Evolutionary conservation across 2,888 invertebrate species (phyloP), one percentile per base, ranked within the genome.

Genomic region (Athalia circularis): DNA sequence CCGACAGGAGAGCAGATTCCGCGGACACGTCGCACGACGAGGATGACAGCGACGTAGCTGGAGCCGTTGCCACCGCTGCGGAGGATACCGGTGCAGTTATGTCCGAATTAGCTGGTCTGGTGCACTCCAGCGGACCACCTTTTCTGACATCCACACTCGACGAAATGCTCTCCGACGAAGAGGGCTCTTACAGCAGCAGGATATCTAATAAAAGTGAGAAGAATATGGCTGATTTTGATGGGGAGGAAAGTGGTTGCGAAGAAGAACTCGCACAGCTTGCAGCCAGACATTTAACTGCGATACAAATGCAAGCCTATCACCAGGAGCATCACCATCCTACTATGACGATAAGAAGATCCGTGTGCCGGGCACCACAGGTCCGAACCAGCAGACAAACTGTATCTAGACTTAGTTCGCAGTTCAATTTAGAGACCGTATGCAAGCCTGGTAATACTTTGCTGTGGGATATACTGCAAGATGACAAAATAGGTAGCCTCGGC

Each of bases 401-500:
- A 15, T 50, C 29, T 62, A 84, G 85, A 50, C 62, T 85, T n/a
- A 86, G 70, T 65, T 85, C 87, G 81, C 91, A 93, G 86, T 93
- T 93, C 86, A 93, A 92, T 86, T 91, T 93, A 82, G 94, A 94
- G 82, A 94, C 95, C 85, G 97, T 98, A 47, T 98, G 98, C 89
- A 95, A 96, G 84, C 96, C 97, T 61, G 98, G 98, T 1, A 96
- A 96, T 89, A 98, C 98, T 5, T 91, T 98, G 81, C 93, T 98
- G 2, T 98, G 98, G 98, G 98, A 98, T 91, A 92, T 98, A 81
- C 92, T 98, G 82, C 98, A 98, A 90, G 98, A 98, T 89, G 96
- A 96, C 85, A 95, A 95, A 91, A 97, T 97, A 89, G 94, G 94
- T 79, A 95, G 96, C 88, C 91, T 98, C 4, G 96, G 97, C 0